phyloP scores from a whole-genome alignment of 2,888 invertebrate species.

The Bibio marci region DNA sequence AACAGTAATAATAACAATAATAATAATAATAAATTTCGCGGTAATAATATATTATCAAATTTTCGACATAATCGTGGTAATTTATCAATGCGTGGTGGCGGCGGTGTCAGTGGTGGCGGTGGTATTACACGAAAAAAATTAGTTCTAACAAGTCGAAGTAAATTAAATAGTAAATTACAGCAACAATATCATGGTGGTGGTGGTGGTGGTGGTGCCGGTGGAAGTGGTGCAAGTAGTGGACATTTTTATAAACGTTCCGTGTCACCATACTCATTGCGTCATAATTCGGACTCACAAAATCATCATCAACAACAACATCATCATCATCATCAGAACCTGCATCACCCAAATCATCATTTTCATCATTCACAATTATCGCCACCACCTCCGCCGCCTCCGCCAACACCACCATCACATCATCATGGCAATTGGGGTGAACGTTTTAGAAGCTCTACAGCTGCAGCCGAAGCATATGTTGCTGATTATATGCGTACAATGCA shows the following conservation, averaged over 20 bases:
- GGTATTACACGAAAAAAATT: slow-evolving; percentile 35
- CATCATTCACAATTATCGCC: too few relatives aligned
- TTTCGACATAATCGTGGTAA: slow-evolving; percentile 20
- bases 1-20: too few relatives aligned
- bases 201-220: slow-evolving; percentile 11
- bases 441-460: slow-evolving; percentile 40
- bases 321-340: too few relatives aligned
- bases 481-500: slow-evolving; percentile 83
- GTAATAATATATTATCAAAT: too few relatives aligned
- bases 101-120: slow-evolving; percentile 32
- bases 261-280: slow-evolving; percentile 36
- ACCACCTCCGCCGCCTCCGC: too few relatives aligned
- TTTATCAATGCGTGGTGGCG: slow-evolving; percentile 22
- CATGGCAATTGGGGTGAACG: slow-evolving; percentile 34
- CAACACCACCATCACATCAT: background rate
- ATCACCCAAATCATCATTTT: too few relatives aligned
- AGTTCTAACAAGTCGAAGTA: slow-evolving; percentile 39
- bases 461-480: slow-evolving; percentile 73
- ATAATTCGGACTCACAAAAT: slow-evolving; percentile 32
- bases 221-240: slow-evolving; percentile 12
- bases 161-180: slow-evolving; percentile 26
- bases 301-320: slow-evolving; percentile 26
- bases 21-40: too few relatives aligned
- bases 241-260: slow-evolving; percentile 31
- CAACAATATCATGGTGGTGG: slow-evolving; percentile 10